These are phyloP conservation scores for Caerostris extrusa DNA, from an alignment of 1,140 invertebrate species.

Conservation along the genomic window DNA sequence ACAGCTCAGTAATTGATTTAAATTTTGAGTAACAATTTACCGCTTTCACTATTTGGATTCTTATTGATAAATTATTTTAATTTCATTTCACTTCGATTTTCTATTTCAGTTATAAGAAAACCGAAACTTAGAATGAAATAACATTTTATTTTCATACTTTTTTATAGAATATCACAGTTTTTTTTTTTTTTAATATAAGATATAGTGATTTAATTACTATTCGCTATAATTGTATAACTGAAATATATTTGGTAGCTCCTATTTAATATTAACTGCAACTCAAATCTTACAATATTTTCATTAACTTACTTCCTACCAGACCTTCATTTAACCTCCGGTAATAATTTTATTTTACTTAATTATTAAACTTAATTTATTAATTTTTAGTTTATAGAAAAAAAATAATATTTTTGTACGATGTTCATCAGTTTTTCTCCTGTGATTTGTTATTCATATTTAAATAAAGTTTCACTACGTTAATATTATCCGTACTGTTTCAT, in stretches of 20 bases:
- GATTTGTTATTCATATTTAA: no score
- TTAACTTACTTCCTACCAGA: neutral
- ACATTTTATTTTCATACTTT: neutral
- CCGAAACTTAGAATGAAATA: neutral
- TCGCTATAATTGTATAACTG: no score
- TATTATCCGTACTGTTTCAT: no score
- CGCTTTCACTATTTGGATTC: neutral
- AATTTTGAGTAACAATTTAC: neutral
- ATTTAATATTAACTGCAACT: neutral
- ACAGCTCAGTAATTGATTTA: neutral
- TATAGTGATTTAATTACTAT: no score
- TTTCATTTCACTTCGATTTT: conserved; percentile 9
- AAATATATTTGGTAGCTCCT: no score
- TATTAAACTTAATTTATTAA: neutral
- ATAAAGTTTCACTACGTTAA: no score
- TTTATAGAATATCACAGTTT: neutral
- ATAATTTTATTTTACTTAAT: neutral
- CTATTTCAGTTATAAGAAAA: neutral
- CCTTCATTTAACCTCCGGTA: conserved; percentile 54
- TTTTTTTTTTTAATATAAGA: no score
- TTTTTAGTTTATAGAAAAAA: neutral
- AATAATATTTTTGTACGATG: no score
- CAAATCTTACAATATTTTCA: neutral
- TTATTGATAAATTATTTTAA: neutral
- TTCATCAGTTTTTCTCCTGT: no score